Evolutionary conservation across 2,797 vertebrate species (phyloP), one percentile per base, ranked within the genome.

Genomic region (Nasua narica): DNA sequence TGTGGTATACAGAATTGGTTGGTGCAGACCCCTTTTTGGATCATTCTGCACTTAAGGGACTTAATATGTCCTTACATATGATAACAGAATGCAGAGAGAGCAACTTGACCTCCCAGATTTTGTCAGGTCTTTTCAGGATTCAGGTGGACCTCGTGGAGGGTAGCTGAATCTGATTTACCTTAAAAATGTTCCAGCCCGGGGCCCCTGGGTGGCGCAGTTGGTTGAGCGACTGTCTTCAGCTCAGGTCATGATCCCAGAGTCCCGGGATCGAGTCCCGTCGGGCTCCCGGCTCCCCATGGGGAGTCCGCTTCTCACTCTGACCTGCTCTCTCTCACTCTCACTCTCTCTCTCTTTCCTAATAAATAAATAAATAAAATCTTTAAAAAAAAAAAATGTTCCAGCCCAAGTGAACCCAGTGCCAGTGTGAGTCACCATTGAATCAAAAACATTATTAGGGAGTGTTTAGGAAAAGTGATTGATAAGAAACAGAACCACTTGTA

Each of bases 21-120:
- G 10, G 13, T 65, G 60, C 8, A 46, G 29, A 52, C 1, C 3
- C 18, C 3, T 16, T 79, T 15, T 8, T 60, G 52, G 18, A 70
- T 4, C 8, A 37, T 4, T 25, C 32, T 89, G 2, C 0, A 74
- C 0, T 2, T 37, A 37, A 93, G 2, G 1, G 6, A 12, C 10
- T 43, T 43, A 37, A 7, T 46, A 1, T 21, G 18, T 7, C 35
- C 48, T 67, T 35, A 69, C 1, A 1, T 11, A 4, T 5, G 14
- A 25, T 65, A 35, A 58, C 0, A 76, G 37, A 79, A 83, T 18
- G 7, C 29, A 77, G 40, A 15, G 29, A 70, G 6, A 76, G n/a
- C 1, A 72, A 48, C 4, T 23, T 40, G 14, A 5, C 27, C 3
- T 37, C 62, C 37, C 27, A 83, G 27, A 48, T 56, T 46, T 27